Evolutionary conservation across 1,140 invertebrate genomes (phyloP).

Genomic region (Antheraea mylitta): DNA sequence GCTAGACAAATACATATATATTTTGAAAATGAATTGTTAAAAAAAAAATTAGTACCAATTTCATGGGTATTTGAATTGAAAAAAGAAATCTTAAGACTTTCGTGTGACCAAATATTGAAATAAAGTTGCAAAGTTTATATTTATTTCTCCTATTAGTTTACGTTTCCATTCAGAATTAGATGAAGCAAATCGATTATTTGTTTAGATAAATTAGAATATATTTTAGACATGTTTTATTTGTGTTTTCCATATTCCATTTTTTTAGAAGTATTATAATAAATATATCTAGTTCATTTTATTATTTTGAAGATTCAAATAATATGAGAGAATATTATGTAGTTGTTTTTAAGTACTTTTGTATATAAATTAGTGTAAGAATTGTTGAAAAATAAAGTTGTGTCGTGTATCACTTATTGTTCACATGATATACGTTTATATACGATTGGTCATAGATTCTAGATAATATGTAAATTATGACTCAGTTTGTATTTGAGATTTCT

Average conservation of each 20-base stretch:
- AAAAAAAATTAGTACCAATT: neutral
- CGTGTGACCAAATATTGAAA: slow-evolving; percentile 3
- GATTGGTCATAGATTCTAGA: slow-evolving; percentile 34
- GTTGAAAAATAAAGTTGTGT: slow-evolving; percentile 49
- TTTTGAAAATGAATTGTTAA: neutral
- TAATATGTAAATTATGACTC: slow-evolving; percentile 28
- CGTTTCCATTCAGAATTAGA: no score
- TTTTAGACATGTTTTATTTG: no score
- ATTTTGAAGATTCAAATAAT: neutral
- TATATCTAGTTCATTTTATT: no score
- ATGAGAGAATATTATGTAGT: slow-evolving; percentile 3
- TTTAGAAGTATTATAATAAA: no score
- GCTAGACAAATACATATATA: neutral
- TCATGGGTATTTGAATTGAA: neutral
- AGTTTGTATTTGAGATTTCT: slow-evolving; percentile 37
- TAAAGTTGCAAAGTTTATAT: neutral
- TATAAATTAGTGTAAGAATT: slow-evolving; percentile 59
- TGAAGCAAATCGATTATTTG: neutral
- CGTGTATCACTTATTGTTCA: slow-evolving; percentile 44
- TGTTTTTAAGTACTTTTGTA: slow-evolving; percentile 39
- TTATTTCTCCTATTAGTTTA: no score
- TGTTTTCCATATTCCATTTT: neutral
- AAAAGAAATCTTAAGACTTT: neutral
- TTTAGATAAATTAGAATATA: neutral
- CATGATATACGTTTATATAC: slow-evolving; percentile 37